Evolutionary conservation across 2,888 invertebrate genomes (phyloP), one percentile per base, ranked within the genome.

Genomic region (Oegoconia quadripuncta): DNA sequence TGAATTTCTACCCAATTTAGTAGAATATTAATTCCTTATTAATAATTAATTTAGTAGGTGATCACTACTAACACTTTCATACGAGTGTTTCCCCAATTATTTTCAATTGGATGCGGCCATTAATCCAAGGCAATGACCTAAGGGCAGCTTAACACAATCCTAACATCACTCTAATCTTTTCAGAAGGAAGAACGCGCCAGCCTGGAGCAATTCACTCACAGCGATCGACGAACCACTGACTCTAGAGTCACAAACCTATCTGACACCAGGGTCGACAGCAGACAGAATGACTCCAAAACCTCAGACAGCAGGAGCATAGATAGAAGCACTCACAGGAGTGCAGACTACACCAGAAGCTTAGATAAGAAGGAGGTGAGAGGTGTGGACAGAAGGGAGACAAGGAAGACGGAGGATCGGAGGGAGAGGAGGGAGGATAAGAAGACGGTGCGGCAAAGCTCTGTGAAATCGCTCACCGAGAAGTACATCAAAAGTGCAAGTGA

Each of bases 401-500:
- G 37, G 32, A 73, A 69, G 52, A 61, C 60, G 33, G 74, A 70
- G 16, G 59, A 64, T 27, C 61, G 57, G 34, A 42, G 53, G 17
- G 68, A 69, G 41, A 59, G 59, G 38, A 73, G 74, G 22, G 76
- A 76, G 17, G 77, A 82, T 33, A 79, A 69, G 60, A 79, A 83
- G 50, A 78, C 90, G 5, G 89, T 90, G 15, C 84, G 93, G n/a
- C 89, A 92, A 54, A 93, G 91, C 50, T 94, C 94, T 0, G 93
- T 94, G 9, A 93, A 93, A 65, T 93, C 93, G 39, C 88, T 94
- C 47, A 93, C 93, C n/a, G 93, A 94, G 65, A 94, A 93, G 71
- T 94, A 92, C 65, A 92, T 93, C 57, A 92, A 93, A 62, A 93
- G 91, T 68, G 89, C 91, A 34, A 79, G 86, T 86, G 48, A 83